A percentile compares a stretch with the other conserved stretches of the same genome.
phyloP scores from a whole-genome alignment of 1,140 invertebrate species.

The Rhynchophorus ferrugineus region DNA sequence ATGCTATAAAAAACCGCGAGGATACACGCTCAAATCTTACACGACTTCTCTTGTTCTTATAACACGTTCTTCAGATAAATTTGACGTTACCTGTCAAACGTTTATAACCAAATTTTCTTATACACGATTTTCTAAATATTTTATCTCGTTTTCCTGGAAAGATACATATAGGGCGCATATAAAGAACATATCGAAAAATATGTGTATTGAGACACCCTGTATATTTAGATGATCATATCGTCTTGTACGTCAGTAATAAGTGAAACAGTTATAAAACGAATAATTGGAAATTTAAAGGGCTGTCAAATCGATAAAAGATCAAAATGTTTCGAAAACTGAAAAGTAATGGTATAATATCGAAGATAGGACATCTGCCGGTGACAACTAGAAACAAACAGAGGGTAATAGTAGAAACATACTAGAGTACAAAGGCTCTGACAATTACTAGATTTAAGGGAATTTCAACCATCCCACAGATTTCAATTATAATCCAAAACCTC shows the following conservation, averaged over 20 bases:
- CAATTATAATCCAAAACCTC: constrained; percentile 42
- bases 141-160: neutral
- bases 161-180: neutral
- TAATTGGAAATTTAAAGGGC: neutral
- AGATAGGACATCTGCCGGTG: constrained; percentile 14
- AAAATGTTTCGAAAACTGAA: neutral
- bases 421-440: constrained; percentile 38
- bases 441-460: constrained; percentile 42
- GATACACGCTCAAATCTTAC: no score
- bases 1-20: no score
- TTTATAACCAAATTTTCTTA: constrained; percentile 18
- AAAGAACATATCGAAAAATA: neutral
- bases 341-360: neutral
- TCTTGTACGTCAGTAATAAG: no score
- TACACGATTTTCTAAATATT: constrained; percentile 1
- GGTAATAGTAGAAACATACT: constrained; percentile 22
- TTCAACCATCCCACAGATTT: constrained; percentile 40
- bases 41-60: no score
- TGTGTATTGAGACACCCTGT: neutral
- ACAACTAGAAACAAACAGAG: constrained; percentile 10
- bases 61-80: constrained; percentile 17
- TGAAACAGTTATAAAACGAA: no score
- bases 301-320: neutral
- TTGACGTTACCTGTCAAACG: constrained; percentile 12
- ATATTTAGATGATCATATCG: no score